Evolutionary conservation across 1,140 invertebrate genomes (phyloP).

Genomic region (Drosophila tani): DNA sequence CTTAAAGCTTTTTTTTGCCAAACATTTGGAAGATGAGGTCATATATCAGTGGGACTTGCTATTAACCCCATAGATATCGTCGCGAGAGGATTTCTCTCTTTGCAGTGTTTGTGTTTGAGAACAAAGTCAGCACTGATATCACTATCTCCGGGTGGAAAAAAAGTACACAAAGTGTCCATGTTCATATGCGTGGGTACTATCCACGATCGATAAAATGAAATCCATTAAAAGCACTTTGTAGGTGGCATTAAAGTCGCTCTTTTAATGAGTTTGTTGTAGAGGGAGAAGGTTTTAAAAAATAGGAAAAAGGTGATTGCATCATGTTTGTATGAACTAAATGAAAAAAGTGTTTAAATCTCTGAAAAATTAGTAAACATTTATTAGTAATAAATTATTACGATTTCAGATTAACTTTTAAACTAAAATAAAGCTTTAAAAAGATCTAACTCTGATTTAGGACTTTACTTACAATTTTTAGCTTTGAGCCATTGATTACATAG

Average conservation of each 20-base stretch:
- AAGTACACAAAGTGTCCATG: constrained; percentile 25
- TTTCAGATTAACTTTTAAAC: too few relatives aligned
- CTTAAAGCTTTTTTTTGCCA: constrained; percentile 1
- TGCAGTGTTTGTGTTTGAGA: constrained; percentile 8
- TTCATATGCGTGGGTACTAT: constrained; percentile 16
- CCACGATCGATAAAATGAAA: constrained; percentile 2
- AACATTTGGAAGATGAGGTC: constrained; percentile 17
- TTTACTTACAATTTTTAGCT: too few relatives aligned
- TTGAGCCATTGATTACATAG: not conserved
- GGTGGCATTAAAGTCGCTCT: not conserved
- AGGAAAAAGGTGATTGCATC: too few relatives aligned
- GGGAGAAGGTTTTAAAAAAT: too few relatives aligned
- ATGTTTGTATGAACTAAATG: too few relatives aligned
- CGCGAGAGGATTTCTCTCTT: constrained; percentile 31
- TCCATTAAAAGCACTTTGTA: too few relatives aligned
- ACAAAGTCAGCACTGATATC: constrained; percentile 48
- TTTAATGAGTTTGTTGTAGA: not conserved
- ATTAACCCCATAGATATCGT: constrained; percentile 55
- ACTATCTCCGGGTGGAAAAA: constrained; percentile 58
- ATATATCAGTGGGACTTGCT: constrained; percentile 46
- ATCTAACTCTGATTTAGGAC: too few relatives aligned
- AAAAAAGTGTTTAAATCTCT: too few relatives aligned
- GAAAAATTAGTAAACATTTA: too few relatives aligned
- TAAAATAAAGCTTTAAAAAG: too few relatives aligned
- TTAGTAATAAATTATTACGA: too few relatives aligned